Conservation (phyloP, 2,113 vertebrate genomes). For the Ascaphus truei region DNA sequence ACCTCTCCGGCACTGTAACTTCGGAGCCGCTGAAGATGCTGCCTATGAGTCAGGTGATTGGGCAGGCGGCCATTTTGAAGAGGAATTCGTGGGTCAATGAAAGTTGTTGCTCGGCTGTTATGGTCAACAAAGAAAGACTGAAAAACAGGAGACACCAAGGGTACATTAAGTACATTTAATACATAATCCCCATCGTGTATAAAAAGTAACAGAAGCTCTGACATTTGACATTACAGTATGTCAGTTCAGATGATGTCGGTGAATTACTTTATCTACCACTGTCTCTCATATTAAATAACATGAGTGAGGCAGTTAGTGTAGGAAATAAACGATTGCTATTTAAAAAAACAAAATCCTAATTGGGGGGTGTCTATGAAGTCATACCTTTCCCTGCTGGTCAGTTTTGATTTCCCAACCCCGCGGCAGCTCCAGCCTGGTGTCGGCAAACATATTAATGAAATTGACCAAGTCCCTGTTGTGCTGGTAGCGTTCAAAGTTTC, state of each 20-base stretch:
- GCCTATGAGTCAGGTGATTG: constrained; percentile 86
- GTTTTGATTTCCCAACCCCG: constrained; percentile 97
- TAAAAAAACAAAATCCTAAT: no score
- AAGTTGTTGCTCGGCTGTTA: constrained; percentile 95
- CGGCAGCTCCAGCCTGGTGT: constrained; percentile 86
- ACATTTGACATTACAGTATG: no score
- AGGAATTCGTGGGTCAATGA: constrained; percentile 94
- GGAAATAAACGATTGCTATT: no score
- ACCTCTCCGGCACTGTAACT: constrained; percentile 98
- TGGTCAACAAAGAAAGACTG: constrained; percentile 98
- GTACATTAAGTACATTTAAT: no score
- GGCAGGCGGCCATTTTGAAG: constrained; percentile 90
- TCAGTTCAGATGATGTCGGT: no score
- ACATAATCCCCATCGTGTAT: no score
- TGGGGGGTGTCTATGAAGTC: no score
- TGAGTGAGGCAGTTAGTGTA: no score
- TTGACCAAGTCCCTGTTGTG: constrained; percentile 95
- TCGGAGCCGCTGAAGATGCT: constrained; percentile 91
- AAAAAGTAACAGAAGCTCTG: no score
- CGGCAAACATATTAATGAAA: constrained; percentile 95
- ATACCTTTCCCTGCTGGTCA: constrained; percentile 93
- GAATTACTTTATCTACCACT: no score
- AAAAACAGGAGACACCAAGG: not conserved
- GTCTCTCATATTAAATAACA: no score
- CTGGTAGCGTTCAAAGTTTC: constrained; percentile 96